Evolutionary conservation across 2,888 invertebrate genomes (phyloP).

Genomic region (Tinea trinotella): DNA sequence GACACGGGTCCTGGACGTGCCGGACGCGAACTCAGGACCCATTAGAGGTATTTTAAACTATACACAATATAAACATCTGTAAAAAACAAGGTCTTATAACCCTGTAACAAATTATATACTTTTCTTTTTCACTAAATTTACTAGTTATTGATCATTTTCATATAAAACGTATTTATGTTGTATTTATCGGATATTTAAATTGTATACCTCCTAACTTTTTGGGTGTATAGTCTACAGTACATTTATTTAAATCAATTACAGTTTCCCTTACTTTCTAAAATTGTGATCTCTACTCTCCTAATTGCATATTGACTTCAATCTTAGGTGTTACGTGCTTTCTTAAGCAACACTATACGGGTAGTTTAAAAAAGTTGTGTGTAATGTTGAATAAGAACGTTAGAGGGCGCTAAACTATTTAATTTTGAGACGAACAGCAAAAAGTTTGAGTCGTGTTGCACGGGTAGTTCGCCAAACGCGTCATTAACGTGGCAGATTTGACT

Average conservation of each 20-base stretch:
- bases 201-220: conserved; percentile 22
- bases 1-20: neutral
- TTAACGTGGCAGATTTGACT: neutral
- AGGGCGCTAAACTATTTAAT: too few species aligned
- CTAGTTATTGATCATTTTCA: conserved; percentile 31
- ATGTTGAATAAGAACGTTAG: too few species aligned
- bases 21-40: neutral
- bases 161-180: conserved; percentile 43
- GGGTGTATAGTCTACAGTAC: neutral
- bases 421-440: too few species aligned
- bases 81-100: conserved; percentile 34
- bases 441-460: too few species aligned
- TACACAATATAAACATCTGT: conserved; percentile 38
- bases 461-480: too few species aligned
- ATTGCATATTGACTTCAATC: too few species aligned
- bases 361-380: too few species aligned
- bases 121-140: conserved; percentile 41
- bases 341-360: too few species aligned
- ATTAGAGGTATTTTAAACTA: neutral
- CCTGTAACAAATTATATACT: conserved; percentile 35
- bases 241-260: neutral
- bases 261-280: neutral
- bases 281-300: too few species aligned
- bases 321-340: too few species aligned
- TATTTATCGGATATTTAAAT: conserved; percentile 40